Evolutionary conservation across 1,140 invertebrate species (phyloP).

Genomic region (Andrena cerasifolii): DNA sequence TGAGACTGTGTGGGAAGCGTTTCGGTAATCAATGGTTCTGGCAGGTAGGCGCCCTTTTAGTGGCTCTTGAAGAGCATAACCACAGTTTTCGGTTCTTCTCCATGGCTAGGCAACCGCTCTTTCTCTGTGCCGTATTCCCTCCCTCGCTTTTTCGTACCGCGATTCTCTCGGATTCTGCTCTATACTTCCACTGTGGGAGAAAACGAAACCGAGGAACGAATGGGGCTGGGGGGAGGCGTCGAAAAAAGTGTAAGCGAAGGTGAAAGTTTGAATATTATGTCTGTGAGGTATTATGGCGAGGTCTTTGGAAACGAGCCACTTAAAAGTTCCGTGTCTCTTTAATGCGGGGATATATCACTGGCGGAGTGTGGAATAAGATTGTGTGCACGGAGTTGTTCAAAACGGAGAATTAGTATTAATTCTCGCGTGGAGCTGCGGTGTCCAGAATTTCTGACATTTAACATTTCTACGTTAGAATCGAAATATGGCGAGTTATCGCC

Average conservation of each 20-base stretch:
- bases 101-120: constrained; percentile 63
- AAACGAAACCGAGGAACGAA: neutral
- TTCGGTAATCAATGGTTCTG: constrained; percentile 82
- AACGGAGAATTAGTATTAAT: too few relatives aligned
- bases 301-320: neutral
- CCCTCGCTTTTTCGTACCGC: constrained; percentile 50
- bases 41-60: constrained; percentile 80
- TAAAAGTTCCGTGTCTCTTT: constrained; percentile 19
- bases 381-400: too few relatives aligned
- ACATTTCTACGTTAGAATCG: too few relatives aligned
- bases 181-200: constrained; percentile 41
- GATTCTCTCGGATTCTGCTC: constrained; percentile 49
- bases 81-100: constrained; percentile 67
- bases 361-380: neutral
- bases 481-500: too few relatives aligned
- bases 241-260: constrained; percentile 1
- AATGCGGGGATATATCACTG: neutral
- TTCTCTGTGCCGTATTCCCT: constrained; percentile 38
- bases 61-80: constrained; percentile 72
- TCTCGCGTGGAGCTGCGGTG: too few relatives aligned
- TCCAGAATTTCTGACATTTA: too few relatives aligned
- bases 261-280: constrained; percentile 24
- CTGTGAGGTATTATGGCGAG: neutral
- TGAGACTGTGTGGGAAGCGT: constrained; percentile 80
- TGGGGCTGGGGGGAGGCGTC: neutral